phyloP scores from a whole-genome alignment of 2,888 invertebrate genomes.

The Adelognathus sp. region DNA sequence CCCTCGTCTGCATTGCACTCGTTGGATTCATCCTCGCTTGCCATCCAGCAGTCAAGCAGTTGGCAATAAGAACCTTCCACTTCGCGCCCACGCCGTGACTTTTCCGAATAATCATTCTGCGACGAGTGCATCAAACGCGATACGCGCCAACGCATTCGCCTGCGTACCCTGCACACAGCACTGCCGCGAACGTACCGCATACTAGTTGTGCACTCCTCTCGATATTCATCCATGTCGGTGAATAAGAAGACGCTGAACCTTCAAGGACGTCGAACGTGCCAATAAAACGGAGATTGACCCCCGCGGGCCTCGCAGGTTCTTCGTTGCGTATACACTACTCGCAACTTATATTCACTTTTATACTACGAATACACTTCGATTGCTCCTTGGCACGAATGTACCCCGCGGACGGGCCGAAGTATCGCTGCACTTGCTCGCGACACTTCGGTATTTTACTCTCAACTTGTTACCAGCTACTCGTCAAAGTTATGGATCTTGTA shows the following conservation, averaged over 20 bases:
- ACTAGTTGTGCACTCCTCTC: slow-evolving; percentile 22
- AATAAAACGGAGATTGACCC: slow-evolving; percentile 60
- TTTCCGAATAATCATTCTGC: slow-evolving; percentile 11
- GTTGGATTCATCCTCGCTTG: background rate
- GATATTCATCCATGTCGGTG: slow-evolving; percentile 13
- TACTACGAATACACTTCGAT: background rate
- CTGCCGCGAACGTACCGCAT: slow-evolving; percentile 9
- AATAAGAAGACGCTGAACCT: slow-evolving; percentile 57
- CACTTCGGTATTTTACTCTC: background rate
- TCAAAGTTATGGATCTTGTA: background rate
- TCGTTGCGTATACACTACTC: background rate
- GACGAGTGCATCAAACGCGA: slow-evolving; percentile 2
- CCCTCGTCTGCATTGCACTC: background rate
- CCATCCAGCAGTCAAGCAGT: background rate
- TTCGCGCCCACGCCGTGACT: slow-evolving; percentile 12
- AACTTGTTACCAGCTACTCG: background rate
- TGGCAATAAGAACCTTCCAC: slow-evolving; percentile 9
- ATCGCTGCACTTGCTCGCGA: background rate
- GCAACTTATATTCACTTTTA: background rate
- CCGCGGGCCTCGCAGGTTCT: slow-evolving; percentile 15
- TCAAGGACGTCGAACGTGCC: slow-evolving; percentile 61
- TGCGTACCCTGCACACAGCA: slow-evolving; percentile 29
- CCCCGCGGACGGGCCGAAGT: background rate
- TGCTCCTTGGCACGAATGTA: background rate
- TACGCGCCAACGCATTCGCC: slow-evolving; percentile 47